Evolutionary conservation across 2,888 invertebrate species (phyloP), one percentile per base, ranked within the genome.

Genomic region (Mesorhabditis spiculigera): DNA sequence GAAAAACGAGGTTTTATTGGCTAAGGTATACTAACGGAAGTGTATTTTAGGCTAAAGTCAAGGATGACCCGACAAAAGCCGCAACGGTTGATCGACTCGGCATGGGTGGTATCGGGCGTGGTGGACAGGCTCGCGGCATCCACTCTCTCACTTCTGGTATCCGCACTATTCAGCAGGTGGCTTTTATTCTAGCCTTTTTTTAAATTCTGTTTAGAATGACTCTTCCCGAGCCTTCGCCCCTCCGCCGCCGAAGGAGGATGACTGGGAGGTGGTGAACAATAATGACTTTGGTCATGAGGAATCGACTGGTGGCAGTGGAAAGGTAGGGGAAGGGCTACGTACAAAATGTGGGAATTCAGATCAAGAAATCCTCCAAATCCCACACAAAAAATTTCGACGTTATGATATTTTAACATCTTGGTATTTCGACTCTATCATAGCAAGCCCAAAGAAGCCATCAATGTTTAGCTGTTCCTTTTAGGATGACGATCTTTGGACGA

Each of bases 31-130:
- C 8, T 16, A 16, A 63, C 8, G 6, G 8, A 13, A 13, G n/a
- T 8, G n/a, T 44, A 42, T 71, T 73, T n/a, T 66, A 77, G 77
- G 79, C 78, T 3, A 75, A 77, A 65, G 77, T 74, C 4, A 75
- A 89, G 65, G 87, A 90, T 71, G 92, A 94, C 88, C 92, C 93
- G 0, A 90, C 90, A 75, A 95, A 93, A 87, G 93, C 93, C 4
- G 91, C 92, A 78, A 93, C 94, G 87, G 89, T 92, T 82, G 95
- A 96, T 87, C 90, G 97, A 67, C 90, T 97, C 65, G 97, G 96
- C 81, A 95, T 96, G 93, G 95, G 93, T 72, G 81, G 83, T 43
- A 68, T 79, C 10, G 81, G 78, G 6, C 43, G 80, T n/a, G 58
- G 58, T 13, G 58, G 58, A 50, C 58, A n/a, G n/a, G 65, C 78